Percentiles rank a stretch among this genome's conserved stretches.
Conservation (phyloP, 1,140 invertebrate genomes). For the Drosophila tani region DNA sequence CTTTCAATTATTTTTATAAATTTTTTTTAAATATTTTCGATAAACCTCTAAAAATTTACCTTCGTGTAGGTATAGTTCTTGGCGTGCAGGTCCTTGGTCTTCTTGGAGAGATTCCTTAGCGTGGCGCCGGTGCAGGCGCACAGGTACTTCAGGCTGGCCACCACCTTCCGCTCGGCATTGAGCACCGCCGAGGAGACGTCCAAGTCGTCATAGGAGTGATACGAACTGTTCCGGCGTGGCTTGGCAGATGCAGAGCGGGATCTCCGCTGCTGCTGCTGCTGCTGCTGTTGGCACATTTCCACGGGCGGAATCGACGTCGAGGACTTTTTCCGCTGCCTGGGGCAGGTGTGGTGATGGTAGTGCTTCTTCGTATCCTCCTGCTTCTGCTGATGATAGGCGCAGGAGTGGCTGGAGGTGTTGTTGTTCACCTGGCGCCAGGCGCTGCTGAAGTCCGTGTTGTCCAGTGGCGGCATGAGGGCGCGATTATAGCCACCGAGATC, state of each 20-base stretch:
- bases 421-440: constrained; percentile 72
- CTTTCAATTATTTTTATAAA: not conserved
- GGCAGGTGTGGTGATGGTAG: constrained; percentile 70
- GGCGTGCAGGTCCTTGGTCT: constrained; percentile 81
- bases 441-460: constrained; percentile 66
- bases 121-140: constrained; percentile 81
- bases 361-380: constrained; percentile 27
- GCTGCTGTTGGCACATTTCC: constrained; percentile 40
- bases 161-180: constrained; percentile 76
- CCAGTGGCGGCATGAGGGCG: constrained; percentile 71
- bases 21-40: not conserved
- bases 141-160: constrained; percentile 77
- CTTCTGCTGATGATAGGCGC: constrained; percentile 57
- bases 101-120: constrained; percentile 78
- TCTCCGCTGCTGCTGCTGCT: constrained; percentile 40
- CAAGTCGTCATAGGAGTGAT: constrained; percentile 79
- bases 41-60: constrained; percentile 56
- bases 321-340: constrained; percentile 63
- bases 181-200: constrained; percentile 66
- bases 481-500: constrained; percentile 70
- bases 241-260: constrained; percentile 65
- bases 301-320: constrained; percentile 26
- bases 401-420: constrained; percentile 54
- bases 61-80: constrained; percentile 82
- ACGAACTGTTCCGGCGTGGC: constrained; percentile 70